A percentile compares a stretch with the other conserved stretches of the same genome.
These are phyloP conservation scores for Callospermophilus lateralis DNA, from an alignment of 2,113 vertebrate species.

Conservation along the genomic window DNA sequence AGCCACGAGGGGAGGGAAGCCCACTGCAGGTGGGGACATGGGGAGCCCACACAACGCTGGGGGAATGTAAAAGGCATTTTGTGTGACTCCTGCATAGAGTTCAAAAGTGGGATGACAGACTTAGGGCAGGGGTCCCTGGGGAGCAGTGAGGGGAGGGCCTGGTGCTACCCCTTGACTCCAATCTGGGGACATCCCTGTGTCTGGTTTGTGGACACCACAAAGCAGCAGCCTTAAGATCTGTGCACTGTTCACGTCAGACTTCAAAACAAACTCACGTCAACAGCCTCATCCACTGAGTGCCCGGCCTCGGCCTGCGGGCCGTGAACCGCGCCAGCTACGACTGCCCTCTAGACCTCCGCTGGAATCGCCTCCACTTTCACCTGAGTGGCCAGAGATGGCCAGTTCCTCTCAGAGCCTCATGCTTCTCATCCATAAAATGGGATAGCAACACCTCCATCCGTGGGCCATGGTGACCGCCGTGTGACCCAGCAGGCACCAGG, in stretches of 20 bases:
- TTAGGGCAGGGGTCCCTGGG: rapidly evolving
- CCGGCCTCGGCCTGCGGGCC: no score
- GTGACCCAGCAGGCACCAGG: neutral
- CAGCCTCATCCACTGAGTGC: no score
- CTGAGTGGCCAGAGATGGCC: neutral
- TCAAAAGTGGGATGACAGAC: neutral
- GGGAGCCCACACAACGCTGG: no score
- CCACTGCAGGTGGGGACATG: neutral
- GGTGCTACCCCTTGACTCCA: neutral
- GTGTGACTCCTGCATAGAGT: neutral
- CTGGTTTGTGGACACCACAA: neutral
- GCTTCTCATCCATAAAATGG: neutral
- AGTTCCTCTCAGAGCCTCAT: neutral
- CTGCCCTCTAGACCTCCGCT: no score
- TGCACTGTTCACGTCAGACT: no score
- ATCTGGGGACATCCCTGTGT: neutral
- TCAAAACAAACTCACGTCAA: no score
- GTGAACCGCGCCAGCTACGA: no score
- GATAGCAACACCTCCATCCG: neutral
- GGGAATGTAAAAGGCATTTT: neutral
- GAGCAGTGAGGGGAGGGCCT: no score
- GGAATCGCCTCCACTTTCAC: no score
- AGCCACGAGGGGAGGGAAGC: neutral
- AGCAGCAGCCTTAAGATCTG: neutral
- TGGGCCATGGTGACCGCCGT: rapidly evolving